A percentile compares a stretch with the other conserved stretches of the same genome.
Evolutionary conservation across 2,113 vertebrate genomes (phyloP).

Genomic region (Lagenorhynchus albirostris): DNA sequence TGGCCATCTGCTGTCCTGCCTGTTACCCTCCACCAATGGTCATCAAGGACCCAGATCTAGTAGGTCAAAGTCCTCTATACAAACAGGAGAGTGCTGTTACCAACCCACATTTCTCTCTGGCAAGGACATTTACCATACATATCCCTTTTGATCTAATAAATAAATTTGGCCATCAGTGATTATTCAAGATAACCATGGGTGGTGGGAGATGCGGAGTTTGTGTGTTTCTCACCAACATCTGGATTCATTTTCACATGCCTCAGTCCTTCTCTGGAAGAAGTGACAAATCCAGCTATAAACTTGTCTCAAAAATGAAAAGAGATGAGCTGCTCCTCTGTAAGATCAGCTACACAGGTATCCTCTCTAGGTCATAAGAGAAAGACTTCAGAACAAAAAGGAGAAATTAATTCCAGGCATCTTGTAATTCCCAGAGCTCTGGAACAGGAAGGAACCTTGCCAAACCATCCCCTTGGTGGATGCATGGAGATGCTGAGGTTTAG

Average conservation of each 20-base stretch:
- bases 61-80: neutral
- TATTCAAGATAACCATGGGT: neutral
- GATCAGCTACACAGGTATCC: accelerated
- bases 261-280: neutral
- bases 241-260: neutral
- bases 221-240: neutral
- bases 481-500: neutral
- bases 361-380: neutral
- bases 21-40: neutral
- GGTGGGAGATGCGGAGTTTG: neutral
- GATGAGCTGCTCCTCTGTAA: neutral
- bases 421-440: neutral
- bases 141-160: neutral
- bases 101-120: neutral
- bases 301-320: neutral
- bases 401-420: neutral
- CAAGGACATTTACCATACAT: neutral
- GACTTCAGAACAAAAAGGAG: neutral
- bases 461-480: neutral
- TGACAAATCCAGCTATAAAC: neutral
- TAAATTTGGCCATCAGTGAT: neutral
- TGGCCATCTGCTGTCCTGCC: neutral
- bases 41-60: neutral
- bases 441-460: neutral
- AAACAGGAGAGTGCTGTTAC: neutral